Base-by-base conservation (phyloP, 23 tunicate genomes). In the Aplidium turbinatum region DNA sequence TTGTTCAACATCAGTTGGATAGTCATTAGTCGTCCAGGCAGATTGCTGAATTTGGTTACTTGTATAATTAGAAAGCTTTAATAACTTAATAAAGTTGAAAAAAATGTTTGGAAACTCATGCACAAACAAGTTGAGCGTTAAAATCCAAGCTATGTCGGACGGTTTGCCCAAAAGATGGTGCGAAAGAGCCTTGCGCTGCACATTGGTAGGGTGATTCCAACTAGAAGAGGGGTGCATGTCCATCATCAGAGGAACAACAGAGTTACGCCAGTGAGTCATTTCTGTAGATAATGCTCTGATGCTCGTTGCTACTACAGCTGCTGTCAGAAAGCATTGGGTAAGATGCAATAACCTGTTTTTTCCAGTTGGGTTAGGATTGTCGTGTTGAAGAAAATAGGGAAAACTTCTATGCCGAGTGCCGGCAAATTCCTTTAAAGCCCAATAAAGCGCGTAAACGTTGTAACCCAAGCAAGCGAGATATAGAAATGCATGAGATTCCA, bases 171-270 rank as follows among this genome's bases (percentile, higher is more conserved):
- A 79, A 22, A 88, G 73, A 50, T 88, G 96, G 50, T 81, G 82
- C 39, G 96, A 69, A 19, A 88, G 78, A 36, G 85, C 96, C 38
- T 72, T 78, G 23, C 96, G 73, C 19, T 88, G 96, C 0, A 84
- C 38, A 26, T 67, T 58, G 33, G 68, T 60, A 0, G 77, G 89
- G 4, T 61, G 47, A 29, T 40, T 74, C 87, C 87, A 81, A 9
- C 39, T 29, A 21, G 87, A 81, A 1, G 73, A 9, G 1, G 87
- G 87, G 52, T 81, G 87, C 55, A 81, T 42, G 52, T 81, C 87
- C 69, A 81, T 29, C 79, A 88, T 65, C 66, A 88, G 31, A n/a
- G 85, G 88, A 31, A 88, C 47, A 22, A 88, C 86, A 16, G 87
- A 58, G 33, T 76, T 88, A 19, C 96, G 78, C 96, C 96, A 88